These are phyloP conservation scores for Orthochromis malagaraziensis DNA, from an alignment of 2,113 vertebrate genomes.

Conservation along the genomic window DNA sequence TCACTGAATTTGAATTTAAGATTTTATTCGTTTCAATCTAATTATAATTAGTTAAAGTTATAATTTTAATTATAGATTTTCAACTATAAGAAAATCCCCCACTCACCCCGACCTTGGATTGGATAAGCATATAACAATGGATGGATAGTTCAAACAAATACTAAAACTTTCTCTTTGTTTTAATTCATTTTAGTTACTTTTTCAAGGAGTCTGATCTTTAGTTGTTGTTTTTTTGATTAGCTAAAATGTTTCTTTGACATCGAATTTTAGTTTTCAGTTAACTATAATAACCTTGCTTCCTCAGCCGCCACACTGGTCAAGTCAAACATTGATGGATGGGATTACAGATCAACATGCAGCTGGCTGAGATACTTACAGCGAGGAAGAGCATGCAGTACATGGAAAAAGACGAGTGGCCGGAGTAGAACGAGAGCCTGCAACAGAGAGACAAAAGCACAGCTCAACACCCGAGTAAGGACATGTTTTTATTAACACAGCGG, in stretches of 20 bases:
- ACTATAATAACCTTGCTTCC: not conserved
- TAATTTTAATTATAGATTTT: not conserved
- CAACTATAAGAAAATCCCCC: not conserved
- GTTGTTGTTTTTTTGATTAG: not conserved
- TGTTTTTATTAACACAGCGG: not conserved
- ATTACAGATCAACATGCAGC: not conserved
- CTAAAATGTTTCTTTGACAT: not conserved
- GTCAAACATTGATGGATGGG: not conserved
- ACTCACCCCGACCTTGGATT: not conserved
- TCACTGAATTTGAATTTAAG: not conserved
- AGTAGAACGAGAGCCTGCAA: slow-evolving; percentile 89
- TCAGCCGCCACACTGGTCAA: not conserved
- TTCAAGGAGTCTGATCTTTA: not conserved
- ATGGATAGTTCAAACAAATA: not conserved
- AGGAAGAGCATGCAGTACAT: slow-evolving; percentile 98
- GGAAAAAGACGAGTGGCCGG: slow-evolving; percentile 95
- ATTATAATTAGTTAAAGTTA: not conserved
- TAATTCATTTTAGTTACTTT: not conserved
- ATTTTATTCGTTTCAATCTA: not conserved
- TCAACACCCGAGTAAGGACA: not conserved
- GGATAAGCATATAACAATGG: not conserved
- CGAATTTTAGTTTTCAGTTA: not conserved
- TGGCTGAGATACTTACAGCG: slow-evolving; percentile 80
- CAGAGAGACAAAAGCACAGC: not conserved
- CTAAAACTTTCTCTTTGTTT: not conserved